Evolutionary conservation across 1,140 invertebrate genomes (phyloP), one percentile per base, ranked within the genome.

Genomic region (Drosophila pandora): DNA sequence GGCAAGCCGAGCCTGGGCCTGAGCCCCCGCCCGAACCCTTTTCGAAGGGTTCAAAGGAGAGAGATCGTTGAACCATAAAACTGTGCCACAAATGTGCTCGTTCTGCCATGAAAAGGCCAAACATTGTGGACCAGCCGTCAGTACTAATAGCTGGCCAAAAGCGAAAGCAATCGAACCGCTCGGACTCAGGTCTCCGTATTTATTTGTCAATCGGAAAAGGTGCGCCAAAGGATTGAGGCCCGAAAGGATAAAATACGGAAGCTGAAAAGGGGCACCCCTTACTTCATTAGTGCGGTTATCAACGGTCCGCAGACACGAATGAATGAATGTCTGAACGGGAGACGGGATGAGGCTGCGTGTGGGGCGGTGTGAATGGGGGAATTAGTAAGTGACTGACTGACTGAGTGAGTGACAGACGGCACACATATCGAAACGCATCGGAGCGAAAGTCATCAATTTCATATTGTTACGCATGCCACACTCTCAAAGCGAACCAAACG

Each of bases 391-490:
- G 59, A 47, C 43, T 50, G 61, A 56, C 54, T 58, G 49, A 76
- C 62, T 49, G 41, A 43, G 57, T 74, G 81, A 70, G 55, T 73
- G 50, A 48, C 71, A 75, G 71, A 74, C 70, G 71, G 77, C 59
- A 67, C 63, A 88, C 79, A 88, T 88, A 88, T 83, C 83, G 83
- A 79, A 83, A 76, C 75, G 79, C 72, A 88, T 79, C 68, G 76
- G 62, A 83, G 79, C 83, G 83, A 88, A 88, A 88, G 83, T 88
- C 83, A 88, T 88, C 83, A 88, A 88, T 88, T 88, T 88, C 83
- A 88, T 88, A 88, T 88, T 88, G 83, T 88, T 88, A 88, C 83
- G 83, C 83, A 88, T 88, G 78, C 82, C 83, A 83, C 83, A 87
- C 32, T 69, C 50, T 28, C 10, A 9, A 75, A 74, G 10, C 34